Conservation (phyloP, 2,888 invertebrate genomes). For the Allygus modestus region DNA sequence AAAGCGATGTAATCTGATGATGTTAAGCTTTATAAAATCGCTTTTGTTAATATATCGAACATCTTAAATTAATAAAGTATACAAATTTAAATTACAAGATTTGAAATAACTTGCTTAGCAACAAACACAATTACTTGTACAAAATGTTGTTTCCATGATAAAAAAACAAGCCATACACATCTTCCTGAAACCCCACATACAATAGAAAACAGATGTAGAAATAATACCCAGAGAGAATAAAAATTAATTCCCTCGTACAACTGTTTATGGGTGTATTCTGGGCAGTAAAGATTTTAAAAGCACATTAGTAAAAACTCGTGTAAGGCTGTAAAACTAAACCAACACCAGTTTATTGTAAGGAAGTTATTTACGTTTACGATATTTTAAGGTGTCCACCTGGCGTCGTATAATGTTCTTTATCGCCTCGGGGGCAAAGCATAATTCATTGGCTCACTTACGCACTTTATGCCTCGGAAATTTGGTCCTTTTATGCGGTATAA, state of each 20-base stretch:
- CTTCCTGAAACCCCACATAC: too few species aligned
- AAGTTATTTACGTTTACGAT: slow-evolving; percentile 33
- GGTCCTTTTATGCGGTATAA: slow-evolving; percentile 37
- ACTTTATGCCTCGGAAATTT: slow-evolving; percentile 33
- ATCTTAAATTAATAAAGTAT: too few species aligned
- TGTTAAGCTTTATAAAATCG: too few species aligned
- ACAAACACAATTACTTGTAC: too few species aligned
- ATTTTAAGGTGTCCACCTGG: slow-evolving; percentile 45
- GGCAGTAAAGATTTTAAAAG: slow-evolving; percentile 37
- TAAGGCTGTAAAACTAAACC: slow-evolving; percentile 29
- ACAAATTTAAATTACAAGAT: too few species aligned
- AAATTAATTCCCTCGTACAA: slow-evolving; percentile 3
- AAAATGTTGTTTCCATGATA: too few species aligned
- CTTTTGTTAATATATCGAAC: too few species aligned
- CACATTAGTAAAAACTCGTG: slow-evolving; percentile 31
- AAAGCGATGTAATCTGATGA: too few species aligned
- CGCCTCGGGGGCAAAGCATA: slow-evolving; percentile 48
- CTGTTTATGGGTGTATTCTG: slow-evolving; percentile 15
- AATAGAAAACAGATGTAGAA: background rate
- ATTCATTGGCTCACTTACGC: slow-evolving; percentile 30
- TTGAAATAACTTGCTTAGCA: too few species aligned
- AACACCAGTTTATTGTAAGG: slow-evolving; percentile 35
- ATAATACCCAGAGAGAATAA: background rate
- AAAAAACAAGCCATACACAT: too few species aligned
- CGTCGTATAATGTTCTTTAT: slow-evolving; percentile 18